Evolutionary conservation across 2,888 invertebrate genomes (phyloP).

Genomic region (Salticus scenicus): DNA sequence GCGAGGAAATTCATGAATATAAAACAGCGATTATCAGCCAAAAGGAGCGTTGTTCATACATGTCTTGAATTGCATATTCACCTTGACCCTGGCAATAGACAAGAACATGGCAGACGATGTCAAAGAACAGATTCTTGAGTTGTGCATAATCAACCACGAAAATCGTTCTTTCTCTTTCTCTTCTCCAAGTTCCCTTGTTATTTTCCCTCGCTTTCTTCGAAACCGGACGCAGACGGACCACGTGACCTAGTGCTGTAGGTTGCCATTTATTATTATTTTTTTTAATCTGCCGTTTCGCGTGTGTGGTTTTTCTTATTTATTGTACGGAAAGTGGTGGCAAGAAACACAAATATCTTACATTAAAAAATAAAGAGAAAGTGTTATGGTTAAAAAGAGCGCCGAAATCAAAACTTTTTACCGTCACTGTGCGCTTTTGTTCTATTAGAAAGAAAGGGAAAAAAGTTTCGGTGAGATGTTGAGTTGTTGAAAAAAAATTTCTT

Average conservation of each 20-base stretch:
- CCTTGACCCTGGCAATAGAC: conserved; percentile 60
- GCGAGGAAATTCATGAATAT: background rate
- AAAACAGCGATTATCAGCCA: conserved; percentile 38
- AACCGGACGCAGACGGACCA: conserved; percentile 65
- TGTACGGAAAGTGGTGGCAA: background rate
- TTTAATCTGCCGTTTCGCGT: conserved; percentile 26
- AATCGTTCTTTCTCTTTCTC: conserved; percentile 23
- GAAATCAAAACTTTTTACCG: background rate
- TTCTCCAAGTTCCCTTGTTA: background rate
- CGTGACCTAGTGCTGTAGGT: conserved; percentile 64
- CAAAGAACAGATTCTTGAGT: conserved; percentile 36
- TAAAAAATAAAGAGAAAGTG: background rate
- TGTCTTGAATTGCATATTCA: conserved; percentile 2
- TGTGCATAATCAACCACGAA: conserved; percentile 52
- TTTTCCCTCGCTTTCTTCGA: conserved; percentile 5
- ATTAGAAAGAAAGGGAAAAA: background rate
- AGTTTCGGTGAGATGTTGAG: background rate
- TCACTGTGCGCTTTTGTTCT: background rate
- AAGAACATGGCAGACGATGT: conserved; percentile 33
- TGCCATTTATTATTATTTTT: conserved; percentile 18
- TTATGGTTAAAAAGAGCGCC: background rate
- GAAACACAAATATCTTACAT: background rate
- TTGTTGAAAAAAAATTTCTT: background rate
- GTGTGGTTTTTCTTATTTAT: conserved; percentile 7
- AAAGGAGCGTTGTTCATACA: conserved; percentile 1